Conservation (phyloP, 2,113 vertebrate genomes). For the Coryphaenoides rupestris region DNA sequence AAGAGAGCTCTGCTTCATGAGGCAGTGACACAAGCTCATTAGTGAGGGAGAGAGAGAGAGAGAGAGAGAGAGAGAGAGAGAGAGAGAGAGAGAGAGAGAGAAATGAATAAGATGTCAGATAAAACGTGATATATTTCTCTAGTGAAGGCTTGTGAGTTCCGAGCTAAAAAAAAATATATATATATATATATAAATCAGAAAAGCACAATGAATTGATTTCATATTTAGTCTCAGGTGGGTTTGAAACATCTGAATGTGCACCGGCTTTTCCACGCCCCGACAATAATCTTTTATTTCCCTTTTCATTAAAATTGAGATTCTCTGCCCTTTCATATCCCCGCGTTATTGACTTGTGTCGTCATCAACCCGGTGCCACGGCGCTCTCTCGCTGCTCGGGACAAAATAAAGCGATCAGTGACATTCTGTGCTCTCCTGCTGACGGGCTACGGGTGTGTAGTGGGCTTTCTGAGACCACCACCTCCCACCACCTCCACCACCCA, state of each 20-base stretch:
- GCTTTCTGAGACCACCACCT: too few species aligned
- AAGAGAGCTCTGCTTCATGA: too few species aligned
- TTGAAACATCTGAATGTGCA: constrained; percentile 51
- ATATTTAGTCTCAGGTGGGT: constrained; percentile 58
- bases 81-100: too few species aligned
- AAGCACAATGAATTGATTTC: constrained; percentile 69
- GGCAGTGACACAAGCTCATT: too few species aligned
- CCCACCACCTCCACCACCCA: too few species aligned
- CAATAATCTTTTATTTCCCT: constrained; percentile 63
- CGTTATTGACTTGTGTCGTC: constrained; percentile 62
- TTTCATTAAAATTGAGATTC: constrained; percentile 64
- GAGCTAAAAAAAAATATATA: too few species aligned
- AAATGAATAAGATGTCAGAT: constrained; percentile 43
- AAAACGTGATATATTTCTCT: constrained; percentile 49
- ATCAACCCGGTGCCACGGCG: constrained; percentile 56
- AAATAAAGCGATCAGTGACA: constrained; percentile 56
- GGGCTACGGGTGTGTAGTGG: too few species aligned
- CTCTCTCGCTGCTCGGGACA: constrained; percentile 61
- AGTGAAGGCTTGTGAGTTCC: constrained; percentile 40
- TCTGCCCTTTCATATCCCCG: constrained; percentile 69
- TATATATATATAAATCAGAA: too few species aligned
- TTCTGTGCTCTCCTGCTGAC: constrained; percentile 40
- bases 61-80: constrained; percentile 20
- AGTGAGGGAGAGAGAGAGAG: constrained; percentile 29
- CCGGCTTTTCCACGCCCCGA: constrained; percentile 56